phyloP scores from a whole-genome alignment of 2,888 invertebrate species.

The Nomada ruficornis region DNA sequence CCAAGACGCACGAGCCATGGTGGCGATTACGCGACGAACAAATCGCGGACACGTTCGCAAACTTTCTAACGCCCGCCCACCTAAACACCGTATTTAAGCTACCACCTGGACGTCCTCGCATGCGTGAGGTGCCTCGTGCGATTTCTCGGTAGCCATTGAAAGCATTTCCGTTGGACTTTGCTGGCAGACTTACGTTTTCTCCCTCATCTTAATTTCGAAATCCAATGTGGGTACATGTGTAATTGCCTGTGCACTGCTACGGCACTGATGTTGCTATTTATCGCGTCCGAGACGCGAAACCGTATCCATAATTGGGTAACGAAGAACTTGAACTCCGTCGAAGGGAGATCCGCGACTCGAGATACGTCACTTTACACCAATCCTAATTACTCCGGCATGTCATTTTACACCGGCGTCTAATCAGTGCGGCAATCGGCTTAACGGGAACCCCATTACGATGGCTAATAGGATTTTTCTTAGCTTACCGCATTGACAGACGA shows the following conservation, averaged over 20 bases:
- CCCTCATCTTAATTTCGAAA: too few species aligned
- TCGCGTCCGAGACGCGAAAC: conserved; percentile 46
- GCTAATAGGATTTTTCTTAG: conserved; percentile 49
- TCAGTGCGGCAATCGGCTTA: conserved; percentile 63
- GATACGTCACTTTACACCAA: conserved; percentile 53
- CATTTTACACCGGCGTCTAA: conserved; percentile 60
- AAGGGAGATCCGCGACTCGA: conserved; percentile 49
- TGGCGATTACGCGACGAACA: conserved; percentile 51
- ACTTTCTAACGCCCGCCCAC: conserved; percentile 74
- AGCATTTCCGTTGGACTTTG: background rate
- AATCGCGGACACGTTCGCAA: conserved; percentile 65
- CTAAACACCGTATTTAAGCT: conserved; percentile 66
- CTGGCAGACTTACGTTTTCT: too few species aligned
- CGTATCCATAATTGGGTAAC: conserved; percentile 61
- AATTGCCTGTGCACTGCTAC: background rate
- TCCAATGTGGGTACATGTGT: too few species aligned
- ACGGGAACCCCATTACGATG: conserved; percentile 51
- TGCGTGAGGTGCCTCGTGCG: background rate
- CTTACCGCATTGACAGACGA: conserved; percentile 37
- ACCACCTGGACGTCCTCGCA: conserved; percentile 24
- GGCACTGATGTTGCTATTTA: background rate
- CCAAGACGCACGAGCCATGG: too few species aligned
- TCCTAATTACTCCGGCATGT: conserved; percentile 47
- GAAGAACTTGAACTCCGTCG: conserved; percentile 45
- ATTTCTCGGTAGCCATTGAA: background rate